Conservation (phyloP, 2,113 vertebrate species). For the Grus americana region DNA sequence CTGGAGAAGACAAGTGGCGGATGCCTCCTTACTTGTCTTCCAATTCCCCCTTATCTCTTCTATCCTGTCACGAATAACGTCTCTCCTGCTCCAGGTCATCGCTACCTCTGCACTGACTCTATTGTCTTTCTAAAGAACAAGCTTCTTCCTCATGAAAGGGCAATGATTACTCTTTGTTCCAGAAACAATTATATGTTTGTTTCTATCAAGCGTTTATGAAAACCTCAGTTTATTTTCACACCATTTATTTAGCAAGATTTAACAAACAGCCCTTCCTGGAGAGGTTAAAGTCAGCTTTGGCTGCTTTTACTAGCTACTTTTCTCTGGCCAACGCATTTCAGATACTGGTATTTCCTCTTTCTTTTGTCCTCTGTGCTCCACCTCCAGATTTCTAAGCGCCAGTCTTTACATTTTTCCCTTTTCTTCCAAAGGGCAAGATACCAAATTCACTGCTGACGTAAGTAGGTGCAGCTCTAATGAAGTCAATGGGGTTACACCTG, state of each 20-base stretch:
- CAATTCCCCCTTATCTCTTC: background rate
- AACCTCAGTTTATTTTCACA: constrained; percentile 36
- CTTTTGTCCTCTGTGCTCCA: background rate
- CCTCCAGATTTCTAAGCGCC: background rate
- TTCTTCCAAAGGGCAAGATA: constrained; percentile 42
- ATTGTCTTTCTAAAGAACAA: background rate
- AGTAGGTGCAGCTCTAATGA: constrained; percentile 11
- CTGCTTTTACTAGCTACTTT: background rate
- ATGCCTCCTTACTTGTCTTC: background rate
- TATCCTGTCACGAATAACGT: background rate
- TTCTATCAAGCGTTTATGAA: constrained; percentile 43
- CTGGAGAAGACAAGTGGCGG: background rate
- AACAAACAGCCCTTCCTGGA: background rate
- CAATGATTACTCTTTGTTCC: background rate
- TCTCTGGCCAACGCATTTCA: background rate
- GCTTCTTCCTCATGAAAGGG: background rate
- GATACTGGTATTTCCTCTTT: background rate
- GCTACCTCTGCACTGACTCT: background rate
- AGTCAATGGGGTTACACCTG: background rate
- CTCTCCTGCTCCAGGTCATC: background rate
- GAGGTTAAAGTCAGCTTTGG: background rate
- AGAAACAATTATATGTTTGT: background rate
- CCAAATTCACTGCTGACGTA: background rate
- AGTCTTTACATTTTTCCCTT: constrained; percentile 45
- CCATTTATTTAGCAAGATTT: constrained; percentile 33